phyloP scores from a whole-genome alignment of 1,140 invertebrate species.

The Euura saliciscinereae region DNA sequence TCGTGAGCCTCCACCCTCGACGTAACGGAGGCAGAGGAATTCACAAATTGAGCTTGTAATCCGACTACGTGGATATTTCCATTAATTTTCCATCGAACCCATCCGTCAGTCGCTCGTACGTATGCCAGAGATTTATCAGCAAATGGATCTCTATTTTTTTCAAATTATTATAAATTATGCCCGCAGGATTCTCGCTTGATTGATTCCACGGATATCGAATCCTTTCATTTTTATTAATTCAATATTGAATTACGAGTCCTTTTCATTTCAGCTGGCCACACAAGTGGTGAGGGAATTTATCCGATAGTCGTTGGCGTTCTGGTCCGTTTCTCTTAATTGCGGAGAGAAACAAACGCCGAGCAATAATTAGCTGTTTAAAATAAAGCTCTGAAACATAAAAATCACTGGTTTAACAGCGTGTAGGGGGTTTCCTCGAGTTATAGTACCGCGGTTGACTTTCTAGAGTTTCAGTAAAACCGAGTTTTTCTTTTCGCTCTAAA shows the following conservation, averaged over 20 bases:
- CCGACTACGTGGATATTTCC: slow-evolving; percentile 11
- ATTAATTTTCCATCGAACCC: slow-evolving; percentile 7
- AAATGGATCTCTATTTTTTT: no score
- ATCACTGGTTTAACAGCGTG: not conserved
- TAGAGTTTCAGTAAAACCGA: not conserved
- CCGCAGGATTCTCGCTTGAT: no score
- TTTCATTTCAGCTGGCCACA: no score
- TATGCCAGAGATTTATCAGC: not conserved
- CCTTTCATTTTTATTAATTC: no score
- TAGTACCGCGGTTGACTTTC: not conserved
- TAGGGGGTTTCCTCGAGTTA: not conserved
- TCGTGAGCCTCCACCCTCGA: slow-evolving; percentile 23
- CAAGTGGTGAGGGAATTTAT: no score
- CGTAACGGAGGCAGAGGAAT: slow-evolving; percentile 30
- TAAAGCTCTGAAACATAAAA: not conserved
- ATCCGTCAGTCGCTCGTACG: not conserved
- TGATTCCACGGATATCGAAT: no score
- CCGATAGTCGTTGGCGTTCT: not conserved
- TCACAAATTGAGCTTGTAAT: slow-evolving; percentile 34
- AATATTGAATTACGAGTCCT: no score
- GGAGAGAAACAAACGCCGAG: not conserved
- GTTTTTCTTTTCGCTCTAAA: not conserved
- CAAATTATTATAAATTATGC: no score
- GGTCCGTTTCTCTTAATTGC: not conserved
- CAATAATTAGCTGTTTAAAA: not conserved